Conservation (phyloP, 1,140 invertebrate genomes). For the Scaptomyza graminum region DNA sequence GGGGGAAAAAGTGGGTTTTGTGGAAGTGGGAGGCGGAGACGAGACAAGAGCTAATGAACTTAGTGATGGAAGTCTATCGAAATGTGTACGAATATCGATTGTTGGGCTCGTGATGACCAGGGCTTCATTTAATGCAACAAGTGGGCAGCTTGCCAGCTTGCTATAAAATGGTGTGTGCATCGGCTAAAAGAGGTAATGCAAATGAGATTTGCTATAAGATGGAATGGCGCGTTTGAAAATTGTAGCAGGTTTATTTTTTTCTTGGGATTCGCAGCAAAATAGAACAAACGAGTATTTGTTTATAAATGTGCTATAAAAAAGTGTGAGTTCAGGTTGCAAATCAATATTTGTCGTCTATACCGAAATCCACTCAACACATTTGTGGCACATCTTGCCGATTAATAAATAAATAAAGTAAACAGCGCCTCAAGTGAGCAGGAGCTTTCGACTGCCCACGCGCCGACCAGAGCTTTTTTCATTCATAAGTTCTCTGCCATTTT, state of each 20-base stretch:
- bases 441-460: constrained; percentile 42
- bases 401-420: constrained; percentile 29
- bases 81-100: constrained; percentile 28
- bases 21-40: constrained; percentile 39
- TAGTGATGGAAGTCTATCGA: constrained; percentile 36
- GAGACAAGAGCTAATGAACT: constrained; percentile 57
- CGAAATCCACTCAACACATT: constrained; percentile 5
- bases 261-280: no score
- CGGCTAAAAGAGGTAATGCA: background rate
- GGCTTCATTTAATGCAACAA: constrained; percentile 9
- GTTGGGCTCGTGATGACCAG: background rate
- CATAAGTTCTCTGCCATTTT: constrained; percentile 60
- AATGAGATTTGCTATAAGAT: background rate
- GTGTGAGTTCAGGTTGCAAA: constrained; percentile 4
- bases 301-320: background rate
- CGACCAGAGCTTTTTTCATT: constrained; percentile 70
- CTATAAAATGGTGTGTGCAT: constrained; percentile 3
- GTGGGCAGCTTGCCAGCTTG: background rate
- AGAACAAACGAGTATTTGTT: no score
- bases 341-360: constrained; percentile 24
- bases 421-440: constrained; percentile 32
- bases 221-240: background rate
- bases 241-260: no score
- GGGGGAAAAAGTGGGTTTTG: constrained; percentile 50
- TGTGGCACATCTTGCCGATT: background rate